These are phyloP conservation scores for Marcusenius ussheri DNA, from an alignment of 2,113 vertebrate species.

Conservation along the genomic window DNA sequence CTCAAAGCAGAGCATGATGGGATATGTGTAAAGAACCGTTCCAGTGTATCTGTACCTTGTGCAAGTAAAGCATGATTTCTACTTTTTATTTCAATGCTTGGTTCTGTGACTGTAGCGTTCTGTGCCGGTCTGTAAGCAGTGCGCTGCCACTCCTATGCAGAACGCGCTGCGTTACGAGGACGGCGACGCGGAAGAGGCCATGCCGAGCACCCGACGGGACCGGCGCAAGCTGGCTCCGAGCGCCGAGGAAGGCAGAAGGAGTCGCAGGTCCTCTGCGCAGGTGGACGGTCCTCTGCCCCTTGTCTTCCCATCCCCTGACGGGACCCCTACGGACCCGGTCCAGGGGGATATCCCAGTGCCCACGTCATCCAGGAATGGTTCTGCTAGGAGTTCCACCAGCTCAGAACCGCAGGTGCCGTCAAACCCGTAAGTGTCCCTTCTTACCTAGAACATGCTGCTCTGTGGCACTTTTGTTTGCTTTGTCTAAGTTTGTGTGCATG, in stretches of 20 bases:
- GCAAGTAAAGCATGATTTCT: background rate
- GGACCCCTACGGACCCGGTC: conserved; percentile 20
- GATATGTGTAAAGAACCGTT: background rate
- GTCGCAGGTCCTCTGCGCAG: conserved; percentile 59
- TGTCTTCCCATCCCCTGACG: conserved; percentile 9
- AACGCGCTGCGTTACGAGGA: conserved; percentile 75
- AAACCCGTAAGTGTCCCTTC: conserved; percentile 44
- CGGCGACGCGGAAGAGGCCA: conserved; percentile 58
- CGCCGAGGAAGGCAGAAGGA: conserved; percentile 69
- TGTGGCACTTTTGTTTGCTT: background rate
- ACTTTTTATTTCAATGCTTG: background rate
- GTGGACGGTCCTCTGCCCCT: conserved; percentile 38
- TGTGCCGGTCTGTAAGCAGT: background rate
- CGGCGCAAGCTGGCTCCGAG: conserved; percentile 58
- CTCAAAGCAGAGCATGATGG: background rate
- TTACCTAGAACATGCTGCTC: background rate
- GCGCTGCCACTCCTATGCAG: conserved; percentile 45
- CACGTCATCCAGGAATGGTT: conserved; percentile 15
- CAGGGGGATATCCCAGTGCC: conserved; percentile 32
- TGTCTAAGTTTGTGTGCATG: conserved; percentile 3
- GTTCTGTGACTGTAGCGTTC: background rate
- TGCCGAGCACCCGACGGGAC: conserved; percentile 63
- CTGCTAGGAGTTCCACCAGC: background rate
- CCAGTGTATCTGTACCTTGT: background rate
- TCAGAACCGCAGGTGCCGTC: conserved; percentile 28